Base-by-base conservation (phyloP, 92 coral and sea anemone genomes). In the Parazoanthus darwini region DNA sequence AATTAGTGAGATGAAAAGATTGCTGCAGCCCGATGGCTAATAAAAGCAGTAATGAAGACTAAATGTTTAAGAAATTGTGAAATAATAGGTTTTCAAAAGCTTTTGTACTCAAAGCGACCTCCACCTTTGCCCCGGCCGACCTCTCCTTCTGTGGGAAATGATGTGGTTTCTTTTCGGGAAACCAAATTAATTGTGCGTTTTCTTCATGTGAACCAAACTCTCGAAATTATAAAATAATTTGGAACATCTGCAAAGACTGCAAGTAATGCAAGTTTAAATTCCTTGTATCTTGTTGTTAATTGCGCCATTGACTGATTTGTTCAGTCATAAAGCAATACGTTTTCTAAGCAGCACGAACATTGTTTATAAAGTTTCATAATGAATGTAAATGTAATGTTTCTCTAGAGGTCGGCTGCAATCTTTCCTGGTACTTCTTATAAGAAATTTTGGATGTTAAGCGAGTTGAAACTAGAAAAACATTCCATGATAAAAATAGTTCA, bases 41-140 rank as follows among this genome's bases (percentile, higher is more conserved):
- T 14, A 70, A 65, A 48, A 84, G 67, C 79, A 48, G 44, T 71
- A 84, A 84, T 84, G 39, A 29, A 48, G 66, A n/a, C 87, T 84
- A 43, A 72, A 84, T 71, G 87, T 33, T 71, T 70, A 70, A 46
- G 78, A 84, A 84, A 84, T 73, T 73, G n/a, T 14, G 56, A 84
- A 84, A 84, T 84, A 84, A 72, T 84, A 46, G 87, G 26, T 70
- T 70, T 84, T 56, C 58, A 84, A 84, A 84, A 46, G 67, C 78
- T 84, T 84, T 43, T 50, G 66, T 83, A 83, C 25, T 50, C 13
- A 8, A 23, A 46, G 29, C 20, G 63, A 51, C 54, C 63, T 70
- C 80, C 25, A 84, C 87, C 87, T 73, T 22, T 84, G 87, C 67
- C 87, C 79, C 29, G 13, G 42, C 1, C 42, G 23, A 44, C 54